Evolutionary conservation across 2,113 vertebrate species (phyloP), one percentile per base, ranked within the genome.

Genomic region (Forbesichthys agassizii): DNA sequence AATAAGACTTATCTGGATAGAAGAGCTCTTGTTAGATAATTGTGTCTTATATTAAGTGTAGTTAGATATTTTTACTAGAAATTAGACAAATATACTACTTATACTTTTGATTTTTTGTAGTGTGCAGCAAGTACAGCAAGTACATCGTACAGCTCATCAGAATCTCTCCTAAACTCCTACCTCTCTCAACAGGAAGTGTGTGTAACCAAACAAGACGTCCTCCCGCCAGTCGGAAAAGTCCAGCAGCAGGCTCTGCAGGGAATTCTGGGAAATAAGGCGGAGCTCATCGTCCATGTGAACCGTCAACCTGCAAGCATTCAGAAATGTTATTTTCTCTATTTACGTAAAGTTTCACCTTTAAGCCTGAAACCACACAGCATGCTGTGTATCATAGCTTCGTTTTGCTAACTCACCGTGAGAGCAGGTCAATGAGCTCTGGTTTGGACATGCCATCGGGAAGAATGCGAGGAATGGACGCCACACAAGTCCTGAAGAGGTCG

Each of bases 221-320:
- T 98, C 97, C 68, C 98, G 92, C 98, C 98, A 99, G 85, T 98
- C 97, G 0, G 95, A 93, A 86, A 99, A 98, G 85, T 99, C 98
- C 58, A 98, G 94, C 58, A 99, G 92, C 57, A 99, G 89, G 62
- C 98, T 98, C 89, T 99, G 98, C 71, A 99, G 92, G 77, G 96
- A 99, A 76, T 98, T 99, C 86, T 99, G 97, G 59, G 98, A 96
- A 81, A 99, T 98, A 20, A 98, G 95, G n/a, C 98, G 93, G 57
- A 99, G 94, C 73, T 99, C 98, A 80, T 99, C 96, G 52, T 99
- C 98, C 97, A 99, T 99, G 77, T 99, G 98, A 69, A 99, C 98
- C 0, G 97, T 99, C 1, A 99, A 93, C 76, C 97, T 99, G 80
- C 0, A 65, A 57, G 61, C 48, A 4, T 11, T 68, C 74, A 6